Evolutionary conservation across 2,888 invertebrate species (phyloP).

Genomic region (Oligia latruncula): DNA sequence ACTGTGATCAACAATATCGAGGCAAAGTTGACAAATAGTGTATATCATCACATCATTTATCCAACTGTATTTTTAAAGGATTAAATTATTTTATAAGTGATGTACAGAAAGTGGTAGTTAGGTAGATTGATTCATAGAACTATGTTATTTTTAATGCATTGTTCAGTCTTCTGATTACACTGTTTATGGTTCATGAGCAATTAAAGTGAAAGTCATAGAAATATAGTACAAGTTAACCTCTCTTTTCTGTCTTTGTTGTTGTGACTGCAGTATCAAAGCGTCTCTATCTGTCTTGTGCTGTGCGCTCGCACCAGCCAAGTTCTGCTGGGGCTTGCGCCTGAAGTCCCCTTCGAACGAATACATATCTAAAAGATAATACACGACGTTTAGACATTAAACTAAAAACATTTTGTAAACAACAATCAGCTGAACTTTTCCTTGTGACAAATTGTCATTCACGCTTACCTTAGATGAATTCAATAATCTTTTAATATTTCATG

Average conservation of each 20-base stretch:
- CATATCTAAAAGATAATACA: slow-evolving; percentile 82
- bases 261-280: slow-evolving; percentile 94
- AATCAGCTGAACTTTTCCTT: slow-evolving; percentile 78
- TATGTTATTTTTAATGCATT: not conserved
- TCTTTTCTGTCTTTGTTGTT: slow-evolving; percentile 95
- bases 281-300: slow-evolving; percentile 92
- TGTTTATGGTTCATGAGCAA: slow-evolving; percentile 8
- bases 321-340: slow-evolving; percentile 96
- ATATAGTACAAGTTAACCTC: slow-evolving; percentile 90
- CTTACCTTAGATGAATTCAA: slow-evolving; percentile 62
- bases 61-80: not conserved
- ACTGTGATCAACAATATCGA: not conserved
- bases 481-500: slow-evolving; percentile 49
- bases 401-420: slow-evolving; percentile 76
- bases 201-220: slow-evolving; percentile 58
- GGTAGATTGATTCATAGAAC: not conserved
- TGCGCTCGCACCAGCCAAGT: slow-evolving; percentile 96
- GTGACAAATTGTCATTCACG: slow-evolving; percentile 51
- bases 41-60: not conserved
- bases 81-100: not conserved
- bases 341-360: slow-evolving; percentile 97
- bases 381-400: slow-evolving; percentile 25
- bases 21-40: not conserved
- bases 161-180: not conserved
- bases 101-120: not conserved